Conservation (phyloP, 2,113 vertebrate genomes). For the Hippolais icterina region DNA sequence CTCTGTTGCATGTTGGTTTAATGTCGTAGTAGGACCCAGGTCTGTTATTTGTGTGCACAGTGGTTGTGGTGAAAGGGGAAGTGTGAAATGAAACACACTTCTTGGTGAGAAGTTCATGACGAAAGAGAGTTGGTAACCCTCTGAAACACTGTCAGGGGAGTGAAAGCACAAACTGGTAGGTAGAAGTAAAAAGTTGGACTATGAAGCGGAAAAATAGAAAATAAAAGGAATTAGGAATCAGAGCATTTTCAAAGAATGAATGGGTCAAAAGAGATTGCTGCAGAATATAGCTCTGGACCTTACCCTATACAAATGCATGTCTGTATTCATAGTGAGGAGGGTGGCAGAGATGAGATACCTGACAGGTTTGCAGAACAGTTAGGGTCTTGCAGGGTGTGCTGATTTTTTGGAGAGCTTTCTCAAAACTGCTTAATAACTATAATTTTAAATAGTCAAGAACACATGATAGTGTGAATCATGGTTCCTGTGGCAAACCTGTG, state of each 20-base stretch:
- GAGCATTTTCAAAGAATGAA: neutral
- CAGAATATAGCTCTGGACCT: neutral
- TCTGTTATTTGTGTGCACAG: neutral
- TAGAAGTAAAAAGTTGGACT: neutral
- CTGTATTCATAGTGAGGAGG: neutral
- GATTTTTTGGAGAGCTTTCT: slow-evolving; percentile 14
- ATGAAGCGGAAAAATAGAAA: neutral
- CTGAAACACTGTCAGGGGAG: neutral
- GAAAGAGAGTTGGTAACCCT: neutral
- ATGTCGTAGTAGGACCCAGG: accelerated
- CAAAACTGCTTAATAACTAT: slow-evolving; percentile 40
- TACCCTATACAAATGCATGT: neutral
- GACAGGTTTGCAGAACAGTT: neutral
- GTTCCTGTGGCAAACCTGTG: slow-evolving; percentile 57
- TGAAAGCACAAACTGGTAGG: neutral
- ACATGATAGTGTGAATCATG: slow-evolving; percentile 54
- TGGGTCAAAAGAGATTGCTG: neutral
- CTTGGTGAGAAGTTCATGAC: neutral
- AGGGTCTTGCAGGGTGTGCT: neutral
- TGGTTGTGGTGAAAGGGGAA: neutral
- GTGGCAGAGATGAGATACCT: neutral
- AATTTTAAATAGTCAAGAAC: slow-evolving; percentile 28
- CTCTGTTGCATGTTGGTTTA: neutral
- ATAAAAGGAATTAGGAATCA: neutral
- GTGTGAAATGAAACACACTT: neutral